phyloP scores from a whole-genome alignment of 2,888 invertebrate species.

The Trichopoda pennipes region DNA sequence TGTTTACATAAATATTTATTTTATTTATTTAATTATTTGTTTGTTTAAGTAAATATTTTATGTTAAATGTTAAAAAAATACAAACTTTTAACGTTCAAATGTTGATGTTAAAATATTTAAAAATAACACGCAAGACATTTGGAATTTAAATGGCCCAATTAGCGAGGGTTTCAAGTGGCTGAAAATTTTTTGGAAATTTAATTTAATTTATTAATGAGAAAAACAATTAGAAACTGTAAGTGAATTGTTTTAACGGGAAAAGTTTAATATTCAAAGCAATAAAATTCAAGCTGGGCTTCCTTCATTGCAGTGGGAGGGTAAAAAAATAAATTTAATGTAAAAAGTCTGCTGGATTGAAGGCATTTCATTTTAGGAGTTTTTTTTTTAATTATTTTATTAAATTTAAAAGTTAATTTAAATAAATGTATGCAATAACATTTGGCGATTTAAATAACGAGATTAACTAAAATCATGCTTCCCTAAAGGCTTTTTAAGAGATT shows the following conservation, averaged over 20 bases:
- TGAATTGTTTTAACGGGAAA: background rate
- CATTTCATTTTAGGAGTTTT: too few species aligned
- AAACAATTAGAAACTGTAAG: slow-evolving; percentile 16
- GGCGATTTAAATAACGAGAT: too few species aligned
- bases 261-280: background rate
- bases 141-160: slow-evolving; percentile 53
- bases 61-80: slow-evolving; percentile 1
- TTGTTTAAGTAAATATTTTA: slow-evolving; percentile 54
- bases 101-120: slow-evolving; percentile 2
- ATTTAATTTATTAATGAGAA: slow-evolving; percentile 20
- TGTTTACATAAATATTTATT: slow-evolving; percentile 48
- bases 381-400: too few species aligned
- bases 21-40: slow-evolving; percentile 57
- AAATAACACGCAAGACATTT: background rate
- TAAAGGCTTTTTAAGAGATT: too few species aligned
- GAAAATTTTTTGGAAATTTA: background rate
- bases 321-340: too few species aligned
- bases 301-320: too few species aligned
- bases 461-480: too few species aligned
- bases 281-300: too few species aligned
- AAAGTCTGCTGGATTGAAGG: too few species aligned
- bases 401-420: too few species aligned
- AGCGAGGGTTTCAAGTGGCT: slow-evolving; percentile 9
- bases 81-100: background rate
- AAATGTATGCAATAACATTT: too few species aligned